These are phyloP conservation scores for Anthonomus grandis DNA, from an alignment of 1,140 invertebrate genomes.

Conservation along the genomic window DNA sequence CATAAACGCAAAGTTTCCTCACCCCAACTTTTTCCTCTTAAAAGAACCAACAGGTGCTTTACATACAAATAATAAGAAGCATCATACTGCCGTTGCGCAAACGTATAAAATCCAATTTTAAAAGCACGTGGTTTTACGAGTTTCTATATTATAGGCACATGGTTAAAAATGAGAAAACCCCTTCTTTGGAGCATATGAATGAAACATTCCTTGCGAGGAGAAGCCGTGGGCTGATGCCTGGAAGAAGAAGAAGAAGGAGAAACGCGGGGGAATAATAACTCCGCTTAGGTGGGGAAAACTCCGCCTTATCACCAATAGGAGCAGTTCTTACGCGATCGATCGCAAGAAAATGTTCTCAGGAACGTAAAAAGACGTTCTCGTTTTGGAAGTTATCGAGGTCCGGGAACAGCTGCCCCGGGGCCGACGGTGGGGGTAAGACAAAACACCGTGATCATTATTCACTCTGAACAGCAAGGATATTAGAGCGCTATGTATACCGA, in stretches of 20 bases:
- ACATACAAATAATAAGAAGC: too few species aligned
- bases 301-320: conserved; percentile 45
- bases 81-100: conserved; percentile 30
- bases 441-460: conserved; percentile 49
- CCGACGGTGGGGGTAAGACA: conserved; percentile 41
- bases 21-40: too few species aligned
- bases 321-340: conserved; percentile 40
- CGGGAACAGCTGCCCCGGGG: neutral
- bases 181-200: conserved; percentile 38
- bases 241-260: conserved; percentile 29
- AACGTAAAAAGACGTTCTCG: conserved; percentile 49
- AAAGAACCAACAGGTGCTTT: too few species aligned
- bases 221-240: conserved; percentile 23
- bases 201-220: conserved; percentile 41
- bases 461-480: conserved; percentile 45
- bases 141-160: conserved; percentile 10
- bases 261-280: conserved; percentile 33
- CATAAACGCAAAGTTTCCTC: too few species aligned
- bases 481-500: conserved; percentile 46
- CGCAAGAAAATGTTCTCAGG: conserved; percentile 50
- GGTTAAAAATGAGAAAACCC: conserved; percentile 34
- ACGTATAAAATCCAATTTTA: conserved; percentile 31
- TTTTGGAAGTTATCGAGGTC: conserved; percentile 39
- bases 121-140: conserved; percentile 36
- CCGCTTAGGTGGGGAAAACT: conserved; percentile 37